Evolutionary conservation across 2,888 invertebrate species (phyloP).

Genomic region (Theretra japonica): DNA sequence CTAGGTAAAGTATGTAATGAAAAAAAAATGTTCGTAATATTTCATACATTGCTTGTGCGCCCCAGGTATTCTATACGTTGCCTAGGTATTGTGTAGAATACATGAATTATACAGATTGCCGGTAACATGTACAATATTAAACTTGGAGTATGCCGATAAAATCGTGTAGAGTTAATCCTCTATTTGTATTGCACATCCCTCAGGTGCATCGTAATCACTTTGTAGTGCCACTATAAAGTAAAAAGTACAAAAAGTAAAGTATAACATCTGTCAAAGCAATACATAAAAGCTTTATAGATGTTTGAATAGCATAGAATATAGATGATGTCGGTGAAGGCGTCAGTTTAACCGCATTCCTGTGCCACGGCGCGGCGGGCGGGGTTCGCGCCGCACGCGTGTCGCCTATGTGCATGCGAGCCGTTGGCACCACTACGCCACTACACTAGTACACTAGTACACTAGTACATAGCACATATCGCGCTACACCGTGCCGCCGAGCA

Average conservation of each 20-base stretch:
- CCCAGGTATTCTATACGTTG: too few relatives aligned
- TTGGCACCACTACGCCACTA: constrained; percentile 9
- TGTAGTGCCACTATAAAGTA: too few relatives aligned
- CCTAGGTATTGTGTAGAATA: too few relatives aligned
- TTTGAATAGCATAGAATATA: neutral
- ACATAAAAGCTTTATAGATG: neutral
- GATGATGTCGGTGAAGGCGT: neutral
- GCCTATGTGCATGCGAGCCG: constrained; percentile 15
- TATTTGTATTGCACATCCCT: too few relatives aligned
- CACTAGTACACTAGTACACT: neutral
- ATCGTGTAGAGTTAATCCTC: too few relatives aligned
- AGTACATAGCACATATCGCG: constrained; percentile 16
- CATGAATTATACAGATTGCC: too few relatives aligned
- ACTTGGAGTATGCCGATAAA: too few relatives aligned
- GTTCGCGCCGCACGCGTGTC: constrained; percentile 3
- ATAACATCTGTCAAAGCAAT: neutral
- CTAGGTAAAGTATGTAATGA: too few relatives aligned
- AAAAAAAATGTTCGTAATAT: too few relatives aligned
- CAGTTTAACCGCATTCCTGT: constrained; percentile 19
- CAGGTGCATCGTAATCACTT: too few relatives aligned
- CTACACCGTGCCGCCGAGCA: constrained; percentile 54
- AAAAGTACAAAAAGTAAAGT: neutral
- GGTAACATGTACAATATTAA: too few relatives aligned
- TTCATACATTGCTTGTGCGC: too few relatives aligned
- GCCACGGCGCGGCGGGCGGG: constrained; percentile 15